Evolutionary conservation across 1,140 invertebrate species (phyloP).

Genomic region (Pomacea maculata): DNA sequence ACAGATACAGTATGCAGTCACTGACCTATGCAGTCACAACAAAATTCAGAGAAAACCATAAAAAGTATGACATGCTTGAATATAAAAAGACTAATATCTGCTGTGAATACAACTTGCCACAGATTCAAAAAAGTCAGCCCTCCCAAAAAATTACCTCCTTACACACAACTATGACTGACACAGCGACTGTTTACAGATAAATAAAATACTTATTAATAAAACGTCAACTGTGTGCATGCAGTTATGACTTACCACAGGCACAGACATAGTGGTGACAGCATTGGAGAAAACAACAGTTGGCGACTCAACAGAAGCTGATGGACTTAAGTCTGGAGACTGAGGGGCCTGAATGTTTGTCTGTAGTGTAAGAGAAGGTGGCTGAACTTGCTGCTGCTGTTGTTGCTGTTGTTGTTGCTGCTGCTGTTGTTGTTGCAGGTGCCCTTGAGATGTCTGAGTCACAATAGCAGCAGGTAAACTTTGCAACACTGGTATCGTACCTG

Average conservation of each 20-base stretch:
- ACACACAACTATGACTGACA: too few species aligned
- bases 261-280: not conserved
- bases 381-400: constrained; percentile 20
- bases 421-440: constrained; percentile 22
- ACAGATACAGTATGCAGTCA: too few species aligned
- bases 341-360: constrained; percentile 4
- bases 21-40: too few species aligned
- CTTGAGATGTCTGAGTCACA: constrained; percentile 31
- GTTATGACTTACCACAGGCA: constrained; percentile 9
- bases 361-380: constrained; percentile 7
- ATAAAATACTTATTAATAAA: too few species aligned
- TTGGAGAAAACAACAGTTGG: not conserved
- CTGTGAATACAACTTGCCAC: not conserved
- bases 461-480: constrained; percentile 8
- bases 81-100: too few species aligned
- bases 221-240: too few species aligned
- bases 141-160: too few species aligned
- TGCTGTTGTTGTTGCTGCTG: constrained; percentile 31
- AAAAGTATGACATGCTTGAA: too few species aligned
- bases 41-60: too few species aligned
- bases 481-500: constrained; percentile 16
- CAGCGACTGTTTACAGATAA: too few species aligned
- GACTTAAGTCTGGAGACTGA: constrained; percentile 8
- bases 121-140: too few species aligned
- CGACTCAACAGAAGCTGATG: constrained; percentile 5